Evolutionary conservation across 2,113 vertebrate genomes (phyloP), one percentile per base, ranked within the genome.

Genomic region (Apeltes quadracus): DNA sequence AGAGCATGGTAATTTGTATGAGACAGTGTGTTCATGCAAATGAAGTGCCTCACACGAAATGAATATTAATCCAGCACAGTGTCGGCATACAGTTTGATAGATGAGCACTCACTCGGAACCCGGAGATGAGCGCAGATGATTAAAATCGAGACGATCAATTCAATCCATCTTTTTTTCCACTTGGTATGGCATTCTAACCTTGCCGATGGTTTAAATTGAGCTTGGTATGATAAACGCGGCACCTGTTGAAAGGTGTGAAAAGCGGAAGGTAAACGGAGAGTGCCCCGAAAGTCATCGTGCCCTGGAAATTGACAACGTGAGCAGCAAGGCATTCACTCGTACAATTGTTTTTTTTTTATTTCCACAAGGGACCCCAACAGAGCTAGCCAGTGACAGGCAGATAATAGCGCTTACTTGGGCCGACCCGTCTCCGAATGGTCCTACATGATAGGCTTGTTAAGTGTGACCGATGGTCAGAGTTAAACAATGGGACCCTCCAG

Each of bases 351-450:
- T 89, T 89, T 34, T 34, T 34, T 7, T 29, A 7, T 34, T 34
- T 6, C 75, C 86, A 83, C 74, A 10, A 81, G 86, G 82, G 88
- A 88, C 78, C 75, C 46, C 38, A 44, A 85, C 88, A 82, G 81
- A 75, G 88, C 85, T 72, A 87, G 87, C 79, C 84, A 73, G 54
- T 90, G 89, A 90, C 90, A 90, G 87, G 75, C 85, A 87, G 79
- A 92, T 92, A 92, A 92, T 89, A 72, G 88, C 6, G 61, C 90
- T 89, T 90, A 92, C 85, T 92, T 90, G 88, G 89, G 89, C 85
- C 76, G 13, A 61, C 74, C 71, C 14, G 81, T 63, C 72, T 56
- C 83, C 56, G 83, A 89, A 87, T 84, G 87, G 71, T 36, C 68
- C 85, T 78, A 46, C 82, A 86, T 85, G 89, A 91, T 87, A 82